These are phyloP conservation scores for Laticauda colubrina DNA, from an alignment of 2,113 vertebrate species.

Conservation along the genomic window DNA sequence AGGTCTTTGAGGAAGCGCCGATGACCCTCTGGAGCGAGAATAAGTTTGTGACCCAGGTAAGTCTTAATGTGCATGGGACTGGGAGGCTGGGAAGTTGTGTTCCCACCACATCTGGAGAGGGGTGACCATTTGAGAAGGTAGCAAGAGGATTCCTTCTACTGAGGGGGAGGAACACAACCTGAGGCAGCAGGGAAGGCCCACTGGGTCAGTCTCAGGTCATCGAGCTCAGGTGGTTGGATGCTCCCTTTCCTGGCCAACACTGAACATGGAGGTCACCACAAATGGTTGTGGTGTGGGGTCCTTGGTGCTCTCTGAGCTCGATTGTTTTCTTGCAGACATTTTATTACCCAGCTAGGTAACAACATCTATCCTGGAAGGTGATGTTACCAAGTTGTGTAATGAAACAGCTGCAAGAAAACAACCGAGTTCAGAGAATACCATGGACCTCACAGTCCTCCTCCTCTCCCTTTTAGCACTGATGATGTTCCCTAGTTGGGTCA, in stretches of 20 bases:
- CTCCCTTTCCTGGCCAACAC: background rate
- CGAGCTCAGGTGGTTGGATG: background rate
- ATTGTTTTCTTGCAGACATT: background rate
- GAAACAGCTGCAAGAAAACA: background rate
- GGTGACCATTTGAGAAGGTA: background rate
- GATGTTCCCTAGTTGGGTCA: background rate
- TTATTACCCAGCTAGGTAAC: background rate
- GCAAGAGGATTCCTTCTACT: background rate
- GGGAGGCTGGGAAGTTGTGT: background rate
- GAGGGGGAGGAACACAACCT: background rate
- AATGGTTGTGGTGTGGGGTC: background rate
- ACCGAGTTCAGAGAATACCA: background rate
- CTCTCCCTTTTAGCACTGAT: background rate
- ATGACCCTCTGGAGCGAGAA: constrained; percentile 47
- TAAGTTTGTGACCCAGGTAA: constrained; percentile 64
- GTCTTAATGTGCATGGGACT: background rate
- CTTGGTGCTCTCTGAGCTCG: too few species aligned
- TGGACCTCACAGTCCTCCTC: background rate
- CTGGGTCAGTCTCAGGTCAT: background rate
- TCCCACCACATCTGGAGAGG: background rate
- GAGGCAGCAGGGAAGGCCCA: background rate
- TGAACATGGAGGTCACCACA: background rate
- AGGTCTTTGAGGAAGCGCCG: constrained; percentile 22
- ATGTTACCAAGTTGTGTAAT: background rate
- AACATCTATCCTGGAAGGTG: background rate